Evolutionary conservation across 2,888 invertebrate genomes (phyloP).

Genomic region (Drosophila macrothrix): DNA sequence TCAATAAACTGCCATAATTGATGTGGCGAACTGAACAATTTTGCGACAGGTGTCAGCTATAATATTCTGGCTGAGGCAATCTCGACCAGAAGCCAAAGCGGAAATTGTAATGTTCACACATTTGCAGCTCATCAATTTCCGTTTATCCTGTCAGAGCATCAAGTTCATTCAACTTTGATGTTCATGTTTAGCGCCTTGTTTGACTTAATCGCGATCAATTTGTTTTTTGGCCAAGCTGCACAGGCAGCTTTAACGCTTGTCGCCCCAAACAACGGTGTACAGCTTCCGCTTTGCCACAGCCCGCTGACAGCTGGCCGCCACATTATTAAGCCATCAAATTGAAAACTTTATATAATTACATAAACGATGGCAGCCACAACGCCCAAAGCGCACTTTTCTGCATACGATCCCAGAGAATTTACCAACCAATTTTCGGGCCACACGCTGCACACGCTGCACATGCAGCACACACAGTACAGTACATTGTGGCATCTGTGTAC

Average conservation of each 20-base stretch:
- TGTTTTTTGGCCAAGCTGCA: conserved; percentile 33
- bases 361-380: conserved; percentile 67
- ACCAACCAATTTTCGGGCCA: conserved; percentile 60
- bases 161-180: conserved; percentile 74
- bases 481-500: conserved; percentile 20
- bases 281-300: conserved; percentile 27
- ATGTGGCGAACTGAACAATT: conserved; percentile 57
- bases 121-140: conserved; percentile 75
- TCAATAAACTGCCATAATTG: conserved; percentile 65
- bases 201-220: conserved; percentile 75
- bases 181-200: conserved; percentile 64
- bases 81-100: conserved; percentile 39
- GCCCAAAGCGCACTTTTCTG: conserved; percentile 52
- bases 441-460: conserved; percentile 48
- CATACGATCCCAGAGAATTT: conserved; percentile 23
- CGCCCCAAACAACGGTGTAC: conserved; percentile 44
- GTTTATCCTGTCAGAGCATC: conserved; percentile 52
- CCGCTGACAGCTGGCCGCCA: conserved; percentile 45
- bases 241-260: conserved; percentile 70
- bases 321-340: conserved; percentile 82
- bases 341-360: conserved; percentile 81
- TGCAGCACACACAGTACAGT: background rate
- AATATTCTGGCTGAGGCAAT: conserved; percentile 1
- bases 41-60: conserved; percentile 61
- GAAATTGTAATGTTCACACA: conserved; percentile 77